Evolutionary conservation across 2,797 vertebrate species (phyloP).

Genomic region (Coranthus polyacanthus): DNA sequence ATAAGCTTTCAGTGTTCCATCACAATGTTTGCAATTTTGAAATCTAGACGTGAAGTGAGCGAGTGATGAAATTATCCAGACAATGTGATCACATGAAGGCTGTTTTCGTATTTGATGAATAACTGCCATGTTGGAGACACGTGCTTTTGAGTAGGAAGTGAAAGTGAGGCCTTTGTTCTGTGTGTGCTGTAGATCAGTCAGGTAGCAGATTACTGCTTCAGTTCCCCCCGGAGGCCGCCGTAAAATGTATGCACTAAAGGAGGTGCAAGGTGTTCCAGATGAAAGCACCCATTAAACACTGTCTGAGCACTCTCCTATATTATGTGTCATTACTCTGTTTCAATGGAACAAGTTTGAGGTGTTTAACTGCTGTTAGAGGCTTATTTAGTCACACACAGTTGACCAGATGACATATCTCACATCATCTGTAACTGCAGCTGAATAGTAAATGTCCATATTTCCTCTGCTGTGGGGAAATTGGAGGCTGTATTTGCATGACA

Average conservation of each 20-base stretch:
- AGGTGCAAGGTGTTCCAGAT: no score
- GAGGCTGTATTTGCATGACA: slow-evolving; percentile 29
- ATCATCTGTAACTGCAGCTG: background rate
- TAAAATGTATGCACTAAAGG: slow-evolving; percentile 37
- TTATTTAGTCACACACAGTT: slow-evolving; percentile 21
- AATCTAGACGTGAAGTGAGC: no score
- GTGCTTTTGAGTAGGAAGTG: background rate
- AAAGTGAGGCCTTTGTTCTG: slow-evolving; percentile 30
- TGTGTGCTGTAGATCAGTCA: slow-evolving; percentile 15
- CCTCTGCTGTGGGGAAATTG: background rate
- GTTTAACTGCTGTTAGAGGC: slow-evolving; percentile 8
- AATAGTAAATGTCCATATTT: background rate
- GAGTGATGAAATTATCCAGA: no score
- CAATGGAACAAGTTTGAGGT: background rate
- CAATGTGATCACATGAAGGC: no score
- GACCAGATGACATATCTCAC: slow-evolving; percentile 5
- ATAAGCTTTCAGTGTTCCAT: no score
- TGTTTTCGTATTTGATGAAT: no score
- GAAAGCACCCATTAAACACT: no score
- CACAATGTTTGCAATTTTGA: no score
- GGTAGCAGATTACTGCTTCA: slow-evolving; percentile 8
- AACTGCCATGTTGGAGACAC: background rate
- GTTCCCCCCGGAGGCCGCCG: slow-evolving; percentile 11
- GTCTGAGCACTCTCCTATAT: background rate
- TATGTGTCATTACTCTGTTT: background rate